Conservation (phyloP, 2,888 invertebrate genomes). For the Hartigia nigra region DNA sequence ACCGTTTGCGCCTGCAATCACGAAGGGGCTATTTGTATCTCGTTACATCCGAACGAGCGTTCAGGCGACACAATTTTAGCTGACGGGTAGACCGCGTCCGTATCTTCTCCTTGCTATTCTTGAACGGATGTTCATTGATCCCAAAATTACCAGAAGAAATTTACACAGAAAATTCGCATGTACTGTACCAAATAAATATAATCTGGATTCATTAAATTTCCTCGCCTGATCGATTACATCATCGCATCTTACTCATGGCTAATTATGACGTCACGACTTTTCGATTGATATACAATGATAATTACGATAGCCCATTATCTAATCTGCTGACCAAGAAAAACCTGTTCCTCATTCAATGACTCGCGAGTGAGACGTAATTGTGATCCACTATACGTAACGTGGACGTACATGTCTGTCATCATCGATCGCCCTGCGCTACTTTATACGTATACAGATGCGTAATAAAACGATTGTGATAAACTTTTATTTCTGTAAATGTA, state of each 20-base stretch:
- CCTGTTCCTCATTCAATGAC: not conserved
- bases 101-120: conserved; percentile 12
- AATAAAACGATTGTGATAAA: no score
- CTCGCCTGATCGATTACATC: not conserved
- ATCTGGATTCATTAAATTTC: not conserved
- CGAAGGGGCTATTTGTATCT: conserved; percentile 58
- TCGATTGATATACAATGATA: not conserved
- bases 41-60: conserved; percentile 55
- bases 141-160: conserved; percentile 1
- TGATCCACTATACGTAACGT: not conserved
- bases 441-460: no score
- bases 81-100: not conserved
- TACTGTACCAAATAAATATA: not conserved
- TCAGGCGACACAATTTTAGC: conserved; percentile 25
- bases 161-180: not conserved
- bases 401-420: not conserved
- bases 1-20: conserved; percentile 47
- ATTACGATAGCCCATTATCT: not conserved
- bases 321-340: not conserved
- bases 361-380: not conserved
- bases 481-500: not conserved
- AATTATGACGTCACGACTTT: not conserved
- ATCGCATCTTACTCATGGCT: not conserved
- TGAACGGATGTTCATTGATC: conserved; percentile 16
- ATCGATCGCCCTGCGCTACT: not conserved